Conservation (phyloP, 1,140 invertebrate genomes). For the Drosophila persimilis region DNA sequence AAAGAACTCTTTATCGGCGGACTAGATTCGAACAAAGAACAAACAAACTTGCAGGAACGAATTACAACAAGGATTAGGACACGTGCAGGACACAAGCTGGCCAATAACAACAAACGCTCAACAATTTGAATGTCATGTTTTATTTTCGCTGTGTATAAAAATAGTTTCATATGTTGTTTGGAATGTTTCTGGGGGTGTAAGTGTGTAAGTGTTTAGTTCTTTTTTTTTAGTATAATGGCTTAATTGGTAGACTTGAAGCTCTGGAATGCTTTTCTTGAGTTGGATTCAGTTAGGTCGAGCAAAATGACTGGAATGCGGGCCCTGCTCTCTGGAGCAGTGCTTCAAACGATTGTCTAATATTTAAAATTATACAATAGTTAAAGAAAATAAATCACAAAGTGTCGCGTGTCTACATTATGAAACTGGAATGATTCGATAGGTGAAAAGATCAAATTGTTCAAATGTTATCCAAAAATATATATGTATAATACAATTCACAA, state of each 20-base stretch:
- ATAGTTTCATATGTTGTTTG: constrained; percentile 28
- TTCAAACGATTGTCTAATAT: too few species aligned
- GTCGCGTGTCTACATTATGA: not conserved
- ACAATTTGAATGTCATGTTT: constrained; percentile 28
- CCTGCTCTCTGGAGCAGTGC: too few species aligned
- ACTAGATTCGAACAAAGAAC: constrained; percentile 16
- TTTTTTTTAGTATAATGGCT: constrained; percentile 45
- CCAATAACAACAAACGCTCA: constrained; percentile 14
- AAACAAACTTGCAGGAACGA: constrained; percentile 49
- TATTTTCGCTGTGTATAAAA: constrained; percentile 51
- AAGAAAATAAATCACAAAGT: not conserved
- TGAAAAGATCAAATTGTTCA: too few species aligned
- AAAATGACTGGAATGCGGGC: constrained; percentile 28
- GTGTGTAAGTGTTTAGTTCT: constrained; percentile 16
- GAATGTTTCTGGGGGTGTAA: constrained; percentile 1
- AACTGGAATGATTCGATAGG: too few species aligned
- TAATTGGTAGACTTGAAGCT: constrained; percentile 40
- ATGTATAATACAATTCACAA: constrained; percentile 3
- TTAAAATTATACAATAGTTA: not conserved
- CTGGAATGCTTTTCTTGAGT: constrained; percentile 18
- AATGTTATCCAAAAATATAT: constrained; percentile 15
- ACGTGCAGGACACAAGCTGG: constrained; percentile 48
- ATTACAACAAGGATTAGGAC: constrained; percentile 43
- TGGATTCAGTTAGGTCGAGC: constrained; percentile 15
- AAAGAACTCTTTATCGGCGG: constrained; percentile 53